phyloP scores from a whole-genome alignment of 2,888 invertebrate genomes.

The Villa cingulata region DNA sequence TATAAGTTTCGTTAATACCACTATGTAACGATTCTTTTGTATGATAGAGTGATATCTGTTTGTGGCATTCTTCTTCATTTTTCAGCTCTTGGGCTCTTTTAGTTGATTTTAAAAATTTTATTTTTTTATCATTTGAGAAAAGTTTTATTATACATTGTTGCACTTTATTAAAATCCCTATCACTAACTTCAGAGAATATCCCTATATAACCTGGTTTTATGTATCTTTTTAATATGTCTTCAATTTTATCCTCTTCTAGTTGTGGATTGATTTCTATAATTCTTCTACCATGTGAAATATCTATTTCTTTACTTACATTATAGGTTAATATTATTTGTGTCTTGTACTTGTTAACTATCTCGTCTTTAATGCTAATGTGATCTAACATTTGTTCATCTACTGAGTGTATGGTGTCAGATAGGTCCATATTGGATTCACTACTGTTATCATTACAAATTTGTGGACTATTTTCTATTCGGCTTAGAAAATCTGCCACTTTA shows the following conservation, averaged over 20 bases:
- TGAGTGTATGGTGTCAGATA: background rate
- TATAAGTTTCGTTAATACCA: too few relatives aligned
- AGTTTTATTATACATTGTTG: too few relatives aligned
- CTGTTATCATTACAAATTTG: background rate
- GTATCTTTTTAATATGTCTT: constrained; percentile 2
- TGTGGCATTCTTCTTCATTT: too few relatives aligned
- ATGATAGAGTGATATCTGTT: too few relatives aligned
- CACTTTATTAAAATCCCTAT: too few relatives aligned
- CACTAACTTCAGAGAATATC: constrained; percentile 5
- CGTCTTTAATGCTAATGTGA: background rate
- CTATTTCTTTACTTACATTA: constrained; percentile 2
- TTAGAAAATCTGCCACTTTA: too few relatives aligned
- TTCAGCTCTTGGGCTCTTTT: too few relatives aligned
- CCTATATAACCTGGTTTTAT: constrained; percentile 4
- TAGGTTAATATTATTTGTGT: constrained; percentile 5
- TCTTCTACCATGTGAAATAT: background rate
- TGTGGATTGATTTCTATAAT: constrained; percentile 2
- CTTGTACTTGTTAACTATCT: too few relatives aligned
- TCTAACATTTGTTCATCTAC: background rate
- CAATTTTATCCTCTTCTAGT: background rate
- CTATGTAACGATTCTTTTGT: too few relatives aligned
- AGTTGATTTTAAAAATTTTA: too few relatives aligned
- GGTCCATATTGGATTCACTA: constrained; percentile 8
- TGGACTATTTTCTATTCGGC: too few relatives aligned
- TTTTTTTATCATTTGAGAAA: too few relatives aligned